A percentile compares a stretch with the other conserved stretches of the same genome.
phyloP scores from a whole-genome alignment of 2,888 invertebrate genomes.

The Drosophila acutilabella region DNA sequence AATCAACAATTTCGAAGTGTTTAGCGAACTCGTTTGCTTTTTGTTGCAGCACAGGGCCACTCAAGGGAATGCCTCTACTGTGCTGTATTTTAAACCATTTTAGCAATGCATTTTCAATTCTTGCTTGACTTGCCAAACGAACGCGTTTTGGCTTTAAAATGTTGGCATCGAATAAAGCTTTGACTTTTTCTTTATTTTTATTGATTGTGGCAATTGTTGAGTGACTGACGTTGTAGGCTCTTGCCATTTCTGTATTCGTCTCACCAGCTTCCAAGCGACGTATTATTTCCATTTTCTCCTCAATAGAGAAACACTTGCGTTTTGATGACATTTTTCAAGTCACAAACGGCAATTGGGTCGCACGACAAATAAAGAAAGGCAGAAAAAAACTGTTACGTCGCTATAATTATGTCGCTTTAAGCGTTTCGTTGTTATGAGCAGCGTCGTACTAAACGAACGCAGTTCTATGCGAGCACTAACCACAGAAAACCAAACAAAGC shows the following conservation, averaged over 20 bases:
- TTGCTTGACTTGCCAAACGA: slow-evolving; percentile 14
- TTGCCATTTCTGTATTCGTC: slow-evolving; percentile 29
- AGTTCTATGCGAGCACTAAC: no score
- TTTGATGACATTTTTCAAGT: slow-evolving; percentile 18
- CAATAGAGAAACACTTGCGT: slow-evolving; percentile 17
- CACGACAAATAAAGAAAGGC: no score
- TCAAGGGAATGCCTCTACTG: slow-evolving; percentile 16
- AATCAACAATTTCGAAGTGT: slow-evolving; percentile 25
- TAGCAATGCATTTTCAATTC: slow-evolving; percentile 34
- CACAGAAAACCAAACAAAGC: no score
- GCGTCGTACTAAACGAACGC: no score
- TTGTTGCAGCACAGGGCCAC: slow-evolving; percentile 16
- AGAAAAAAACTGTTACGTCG: no score
- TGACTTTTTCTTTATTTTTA: slow-evolving; percentile 22
- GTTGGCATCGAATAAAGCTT: slow-evolving; percentile 15
- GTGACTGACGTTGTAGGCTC: slow-evolving; percentile 24
- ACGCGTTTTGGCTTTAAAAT: slow-evolving; percentile 18
- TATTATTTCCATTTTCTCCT: slow-evolving; percentile 29
- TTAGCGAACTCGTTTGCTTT: slow-evolving; percentile 29
- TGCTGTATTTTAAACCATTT: slow-evolving; percentile 20
- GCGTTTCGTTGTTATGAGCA: no score
- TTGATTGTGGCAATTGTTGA: slow-evolving; percentile 34
- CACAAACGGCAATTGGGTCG: neutral
- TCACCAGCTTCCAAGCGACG: slow-evolving; percentile 30
- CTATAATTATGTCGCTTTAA: no score